A percentile compares a stretch with the other conserved stretches of the same genome.
phyloP scores from a whole-genome alignment of 2,113 vertebrate species.

The Syrrhaptes paradoxus region DNA sequence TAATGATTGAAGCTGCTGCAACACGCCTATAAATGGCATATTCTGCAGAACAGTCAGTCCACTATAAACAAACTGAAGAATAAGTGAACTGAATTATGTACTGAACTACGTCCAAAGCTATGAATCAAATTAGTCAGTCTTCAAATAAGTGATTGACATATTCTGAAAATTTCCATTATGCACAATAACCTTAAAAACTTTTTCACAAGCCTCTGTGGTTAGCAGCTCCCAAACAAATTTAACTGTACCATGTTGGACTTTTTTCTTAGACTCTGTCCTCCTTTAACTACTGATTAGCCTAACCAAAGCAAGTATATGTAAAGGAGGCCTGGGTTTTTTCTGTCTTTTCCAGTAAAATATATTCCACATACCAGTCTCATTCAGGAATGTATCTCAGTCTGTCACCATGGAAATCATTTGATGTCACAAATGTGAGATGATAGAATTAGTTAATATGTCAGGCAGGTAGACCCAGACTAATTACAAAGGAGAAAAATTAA shows the following conservation, averaged over 20 bases:
- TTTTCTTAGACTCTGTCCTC: background rate
- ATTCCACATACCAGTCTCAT: background rate
- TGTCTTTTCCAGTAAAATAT: background rate
- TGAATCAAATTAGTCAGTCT: background rate
- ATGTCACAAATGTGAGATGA: background rate
- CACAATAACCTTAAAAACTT: background rate
- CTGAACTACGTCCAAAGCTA: background rate
- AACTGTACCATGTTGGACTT: background rate
- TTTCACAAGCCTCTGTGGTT: background rate
- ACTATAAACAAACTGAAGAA: background rate
- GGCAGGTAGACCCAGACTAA: constrained; percentile 33
- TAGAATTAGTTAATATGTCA: constrained; percentile 15
- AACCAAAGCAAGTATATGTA: background rate
- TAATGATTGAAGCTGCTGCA: background rate
- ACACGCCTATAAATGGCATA: background rate
- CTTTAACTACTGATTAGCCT: background rate
- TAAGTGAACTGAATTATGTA: background rate
- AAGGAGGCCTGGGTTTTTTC: background rate
- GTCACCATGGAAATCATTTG: constrained; percentile 26
- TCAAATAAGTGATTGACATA: background rate
- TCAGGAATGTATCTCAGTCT: background rate
- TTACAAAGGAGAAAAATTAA: constrained; percentile 12
- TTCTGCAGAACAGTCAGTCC: background rate
- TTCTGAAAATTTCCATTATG: background rate
- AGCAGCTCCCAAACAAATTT: background rate